Percentiles rank a stretch among this genome's conserved stretches.
Evolutionary conservation across 2,113 vertebrate genomes (phyloP).

Genomic region (Origma solitaria): DNA sequence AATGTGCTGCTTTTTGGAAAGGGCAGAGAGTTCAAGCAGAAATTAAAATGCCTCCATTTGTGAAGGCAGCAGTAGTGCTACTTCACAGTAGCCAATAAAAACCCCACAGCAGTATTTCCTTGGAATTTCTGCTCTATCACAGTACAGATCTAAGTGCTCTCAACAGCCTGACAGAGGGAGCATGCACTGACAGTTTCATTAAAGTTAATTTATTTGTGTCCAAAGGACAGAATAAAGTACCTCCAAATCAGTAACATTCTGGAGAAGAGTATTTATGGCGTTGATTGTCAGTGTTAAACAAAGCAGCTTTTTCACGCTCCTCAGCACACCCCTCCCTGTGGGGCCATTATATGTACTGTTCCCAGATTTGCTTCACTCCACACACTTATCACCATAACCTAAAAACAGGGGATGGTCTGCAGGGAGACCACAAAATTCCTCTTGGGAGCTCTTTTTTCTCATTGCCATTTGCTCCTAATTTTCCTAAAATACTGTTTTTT

Average conservation of each 20-base stretch:
- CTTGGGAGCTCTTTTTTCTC: background rate
- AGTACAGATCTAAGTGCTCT: background rate
- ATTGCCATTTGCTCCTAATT: background rate
- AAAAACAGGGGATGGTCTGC: background rate
- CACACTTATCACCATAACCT: background rate
- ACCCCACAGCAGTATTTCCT: background rate
- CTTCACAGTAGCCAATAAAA: background rate
- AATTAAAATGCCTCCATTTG: background rate
- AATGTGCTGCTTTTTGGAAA: background rate
- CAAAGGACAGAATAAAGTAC: background rate
- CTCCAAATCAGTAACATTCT: background rate
- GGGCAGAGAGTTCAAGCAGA: background rate
- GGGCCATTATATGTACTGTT: background rate
- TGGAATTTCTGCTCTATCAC: background rate
- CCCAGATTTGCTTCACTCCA: background rate
- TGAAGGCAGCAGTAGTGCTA: background rate
- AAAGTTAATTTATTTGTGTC: background rate
- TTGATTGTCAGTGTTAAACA: background rate
- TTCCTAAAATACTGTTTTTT: background rate
- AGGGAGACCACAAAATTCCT: background rate
- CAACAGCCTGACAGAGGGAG: background rate
- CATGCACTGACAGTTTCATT: background rate
- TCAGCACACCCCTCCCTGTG: background rate
- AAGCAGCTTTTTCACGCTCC: background rate
- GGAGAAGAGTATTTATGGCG: background rate